Conservation (phyloP, 2,113 vertebrate species). For the Paedocypris sp. region DNA sequence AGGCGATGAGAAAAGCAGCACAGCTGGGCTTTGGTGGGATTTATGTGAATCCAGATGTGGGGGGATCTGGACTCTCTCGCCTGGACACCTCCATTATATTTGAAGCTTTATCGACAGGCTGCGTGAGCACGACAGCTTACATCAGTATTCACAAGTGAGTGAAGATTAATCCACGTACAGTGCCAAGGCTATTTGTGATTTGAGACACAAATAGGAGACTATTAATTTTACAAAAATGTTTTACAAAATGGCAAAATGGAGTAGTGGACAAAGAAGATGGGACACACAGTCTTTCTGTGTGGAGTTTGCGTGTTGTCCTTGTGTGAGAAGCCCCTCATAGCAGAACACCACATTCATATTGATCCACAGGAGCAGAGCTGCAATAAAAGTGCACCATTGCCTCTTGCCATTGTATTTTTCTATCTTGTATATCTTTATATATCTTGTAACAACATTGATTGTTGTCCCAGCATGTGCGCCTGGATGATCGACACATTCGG, state of each 20-base stretch:
- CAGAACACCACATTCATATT: too few relatives aligned
- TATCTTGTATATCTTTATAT: background rate
- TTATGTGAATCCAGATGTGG: constrained; percentile 78
- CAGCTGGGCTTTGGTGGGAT: constrained; percentile 87
- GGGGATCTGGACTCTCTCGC: constrained; percentile 86
- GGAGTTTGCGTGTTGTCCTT: too few relatives aligned
- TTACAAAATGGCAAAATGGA: too few relatives aligned
- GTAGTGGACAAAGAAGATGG: too few relatives aligned
- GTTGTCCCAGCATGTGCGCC: constrained; percentile 76
- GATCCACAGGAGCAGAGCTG: too few relatives aligned
- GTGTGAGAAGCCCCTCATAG: too few relatives aligned
- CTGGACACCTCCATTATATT: constrained; percentile 90
- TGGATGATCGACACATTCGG: constrained; percentile 97
- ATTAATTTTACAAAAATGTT: too few relatives aligned
- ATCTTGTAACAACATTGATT: background rate
- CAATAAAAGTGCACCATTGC: too few relatives aligned
- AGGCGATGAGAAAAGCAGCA: constrained; percentile 77
- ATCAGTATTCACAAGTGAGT: constrained; percentile 97
- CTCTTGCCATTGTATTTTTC: background rate
- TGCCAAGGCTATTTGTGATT: too few relatives aligned
- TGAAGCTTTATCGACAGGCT: constrained; percentile 91
- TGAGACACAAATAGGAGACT: too few relatives aligned
- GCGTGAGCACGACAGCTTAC: constrained; percentile 90
- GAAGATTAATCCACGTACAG: too few relatives aligned
- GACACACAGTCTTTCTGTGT: too few relatives aligned